phyloP scores from a whole-genome alignment of 2,888 invertebrate genomes.

The Pyrgus malvae region DNA sequence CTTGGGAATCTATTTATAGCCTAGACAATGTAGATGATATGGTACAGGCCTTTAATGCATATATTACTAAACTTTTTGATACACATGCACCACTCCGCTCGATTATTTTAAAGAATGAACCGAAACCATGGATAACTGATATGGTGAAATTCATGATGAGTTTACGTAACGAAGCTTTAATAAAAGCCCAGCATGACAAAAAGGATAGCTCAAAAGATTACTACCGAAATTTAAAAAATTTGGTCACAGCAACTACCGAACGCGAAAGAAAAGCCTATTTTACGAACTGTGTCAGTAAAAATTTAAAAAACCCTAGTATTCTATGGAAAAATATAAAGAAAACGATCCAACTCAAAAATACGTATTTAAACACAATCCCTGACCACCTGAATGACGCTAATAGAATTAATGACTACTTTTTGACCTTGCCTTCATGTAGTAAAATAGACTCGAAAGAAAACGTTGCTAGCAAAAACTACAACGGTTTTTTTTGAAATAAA shows the following conservation, averaged over 20 bases:
- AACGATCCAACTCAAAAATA: background rate
- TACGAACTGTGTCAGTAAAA: background rate
- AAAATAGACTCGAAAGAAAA: background rate
- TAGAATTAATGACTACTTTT: background rate
- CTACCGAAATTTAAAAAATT: conserved; percentile 27
- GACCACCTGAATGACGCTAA: background rate
- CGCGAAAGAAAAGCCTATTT: conserved; percentile 23
- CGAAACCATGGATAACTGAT: conserved; percentile 32
- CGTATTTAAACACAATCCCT: background rate
- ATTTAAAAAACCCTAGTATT: background rate
- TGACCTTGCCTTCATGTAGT: background rate
- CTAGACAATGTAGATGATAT: conserved; percentile 6
- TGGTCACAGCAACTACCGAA: conserved; percentile 22
- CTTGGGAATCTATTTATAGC: background rate
- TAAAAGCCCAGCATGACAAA: conserved; percentile 12
- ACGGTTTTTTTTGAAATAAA: background rate
- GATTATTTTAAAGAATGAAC: conserved; percentile 11
- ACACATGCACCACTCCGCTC: conserved; percentile 28
- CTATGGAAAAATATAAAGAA: background rate
- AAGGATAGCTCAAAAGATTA: conserved; percentile 19
- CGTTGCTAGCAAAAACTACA: background rate
- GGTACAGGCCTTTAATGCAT: conserved; percentile 24
- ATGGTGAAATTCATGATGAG: conserved; percentile 32
- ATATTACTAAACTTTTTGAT: conserved; percentile 19
- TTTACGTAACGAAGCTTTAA: conserved; percentile 26